Evolutionary conservation across 1,140 invertebrate genomes (phyloP).

Genomic region (Drosophila hydei): DNA sequence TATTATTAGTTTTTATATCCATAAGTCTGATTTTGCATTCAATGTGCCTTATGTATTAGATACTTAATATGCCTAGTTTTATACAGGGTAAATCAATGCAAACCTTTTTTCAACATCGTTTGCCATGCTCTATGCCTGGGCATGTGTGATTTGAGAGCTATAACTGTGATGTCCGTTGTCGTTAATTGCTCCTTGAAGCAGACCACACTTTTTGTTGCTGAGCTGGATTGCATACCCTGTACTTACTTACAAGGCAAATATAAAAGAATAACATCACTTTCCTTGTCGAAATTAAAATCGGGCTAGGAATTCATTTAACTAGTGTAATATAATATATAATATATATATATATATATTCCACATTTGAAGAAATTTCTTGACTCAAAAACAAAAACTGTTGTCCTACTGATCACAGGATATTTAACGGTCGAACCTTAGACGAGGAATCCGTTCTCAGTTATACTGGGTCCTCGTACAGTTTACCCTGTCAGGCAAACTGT

Average conservation of each 20-base stretch:
- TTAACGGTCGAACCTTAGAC: not conserved
- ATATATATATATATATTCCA: too few relatives aligned
- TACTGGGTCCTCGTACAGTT: slow-evolving; percentile 19
- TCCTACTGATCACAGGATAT: slow-evolving; percentile 1
- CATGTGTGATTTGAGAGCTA: slow-evolving; percentile 69
- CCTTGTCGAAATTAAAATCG: too few relatives aligned
- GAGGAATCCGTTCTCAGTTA: not conserved
- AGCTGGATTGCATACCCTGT: slow-evolving; percentile 34
- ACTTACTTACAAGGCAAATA: not conserved
- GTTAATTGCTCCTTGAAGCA: slow-evolving; percentile 81
- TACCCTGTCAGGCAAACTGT: slow-evolving; percentile 35
- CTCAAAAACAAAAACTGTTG: too few relatives aligned
- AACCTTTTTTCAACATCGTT: slow-evolving; percentile 19
- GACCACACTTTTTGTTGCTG: slow-evolving; percentile 67
- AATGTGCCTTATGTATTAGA: not conserved
- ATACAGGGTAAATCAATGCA: slow-evolving; percentile 20
- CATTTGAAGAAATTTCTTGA: too few relatives aligned
- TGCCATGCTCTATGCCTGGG: slow-evolving; percentile 32
- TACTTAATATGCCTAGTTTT: not conserved
- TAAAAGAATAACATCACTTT: too few relatives aligned
- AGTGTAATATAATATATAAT: too few relatives aligned
- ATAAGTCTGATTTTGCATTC: too few relatives aligned
- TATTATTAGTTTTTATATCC: too few relatives aligned
- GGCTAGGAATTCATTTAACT: too few relatives aligned
- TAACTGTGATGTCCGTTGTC: slow-evolving; percentile 75